A percentile compares a stretch with the other conserved stretches of the same genome.
These are phyloP conservation scores for Polietes domitor DNA, from an alignment of 2,888 invertebrate genomes.

Conservation along the genomic window DNA sequence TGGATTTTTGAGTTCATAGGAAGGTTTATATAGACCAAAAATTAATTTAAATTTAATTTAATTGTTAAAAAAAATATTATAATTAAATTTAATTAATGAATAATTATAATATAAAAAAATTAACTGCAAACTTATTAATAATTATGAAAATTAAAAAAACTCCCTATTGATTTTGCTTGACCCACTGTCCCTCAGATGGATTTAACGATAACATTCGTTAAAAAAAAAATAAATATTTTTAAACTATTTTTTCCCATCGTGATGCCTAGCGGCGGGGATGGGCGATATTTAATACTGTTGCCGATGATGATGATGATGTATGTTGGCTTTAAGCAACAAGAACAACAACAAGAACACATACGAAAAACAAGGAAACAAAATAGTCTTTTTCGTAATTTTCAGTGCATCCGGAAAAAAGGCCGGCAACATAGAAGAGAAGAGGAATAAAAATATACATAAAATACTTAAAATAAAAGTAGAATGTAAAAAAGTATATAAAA, in stretches of 20 bases:
- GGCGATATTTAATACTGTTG: constrained; percentile 23
- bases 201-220: constrained; percentile 18
- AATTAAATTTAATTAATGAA: too few relatives aligned
- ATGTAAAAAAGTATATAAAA: constrained; percentile 10
- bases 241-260: constrained; percentile 18
- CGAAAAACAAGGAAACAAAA: background rate
- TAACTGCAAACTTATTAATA: too few relatives aligned
- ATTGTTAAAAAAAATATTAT: too few relatives aligned
- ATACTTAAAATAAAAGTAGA: constrained; percentile 34
- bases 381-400: background rate
- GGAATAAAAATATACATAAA: constrained; percentile 4
- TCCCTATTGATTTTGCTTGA: too few relatives aligned
- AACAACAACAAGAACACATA: constrained; percentile 13
- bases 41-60: too few relatives aligned
- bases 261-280: constrained; percentile 12
- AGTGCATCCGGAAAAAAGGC: background rate
- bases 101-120: too few relatives aligned
- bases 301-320: constrained; percentile 28
- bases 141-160: too few relatives aligned
- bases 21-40: too few relatives aligned
- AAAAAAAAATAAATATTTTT: constrained; percentile 31
- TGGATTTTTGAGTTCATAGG: too few relatives aligned
- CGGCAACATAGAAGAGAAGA: background rate
- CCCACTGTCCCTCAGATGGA: constrained; percentile 25
- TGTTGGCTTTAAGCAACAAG: constrained; percentile 35